Percentiles rank a stretch among this genome's conserved stretches.
Evolutionary conservation across 2,888 invertebrate genomes (phyloP).

Genomic region (Proisotoma minuta): DNA sequence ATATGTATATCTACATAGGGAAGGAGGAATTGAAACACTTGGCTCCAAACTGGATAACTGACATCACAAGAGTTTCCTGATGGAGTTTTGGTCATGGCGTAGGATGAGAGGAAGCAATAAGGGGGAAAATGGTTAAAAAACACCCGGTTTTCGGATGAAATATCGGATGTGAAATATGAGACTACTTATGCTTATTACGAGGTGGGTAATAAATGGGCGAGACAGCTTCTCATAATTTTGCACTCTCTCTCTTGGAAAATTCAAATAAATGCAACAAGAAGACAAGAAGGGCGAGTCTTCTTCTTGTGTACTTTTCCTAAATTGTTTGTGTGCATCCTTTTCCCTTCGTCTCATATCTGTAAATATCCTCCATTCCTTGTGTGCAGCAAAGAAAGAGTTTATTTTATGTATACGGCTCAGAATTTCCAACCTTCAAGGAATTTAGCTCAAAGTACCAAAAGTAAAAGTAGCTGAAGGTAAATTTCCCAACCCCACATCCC

Average conservation of each 20-base stretch:
- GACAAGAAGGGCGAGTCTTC: neutral
- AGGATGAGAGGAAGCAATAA: neutral
- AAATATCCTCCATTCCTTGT: neutral
- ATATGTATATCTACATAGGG: neutral
- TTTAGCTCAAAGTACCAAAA: too few species aligned
- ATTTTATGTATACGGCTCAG: too few species aligned
- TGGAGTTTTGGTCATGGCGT: constrained; percentile 28
- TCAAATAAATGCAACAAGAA: neutral
- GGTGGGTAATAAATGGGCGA: constrained; percentile 18
- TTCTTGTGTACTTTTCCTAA: neutral
- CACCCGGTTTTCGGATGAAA: constrained; percentile 14
- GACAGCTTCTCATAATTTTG: constrained; percentile 13
- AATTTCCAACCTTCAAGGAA: too few species aligned
- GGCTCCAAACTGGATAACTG: neutral
- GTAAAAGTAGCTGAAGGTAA: too few species aligned
- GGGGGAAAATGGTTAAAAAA: constrained; percentile 1
- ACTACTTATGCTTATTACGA: constrained; percentile 15
- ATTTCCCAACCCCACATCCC: too few species aligned
- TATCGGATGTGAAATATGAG: constrained; percentile 10
- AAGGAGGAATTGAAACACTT: constrained; percentile 1
- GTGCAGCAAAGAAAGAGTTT: too few species aligned
- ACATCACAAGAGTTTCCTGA: constrained; percentile 23
- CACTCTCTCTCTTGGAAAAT: neutral
- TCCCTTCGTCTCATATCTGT: neutral
- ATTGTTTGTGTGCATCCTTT: constrained; percentile 1